A percentile compares a stretch with the other conserved stretches of the same genome.
phyloP scores from a whole-genome alignment of 2,888 invertebrate species.

The Ypsolopha sequella region DNA sequence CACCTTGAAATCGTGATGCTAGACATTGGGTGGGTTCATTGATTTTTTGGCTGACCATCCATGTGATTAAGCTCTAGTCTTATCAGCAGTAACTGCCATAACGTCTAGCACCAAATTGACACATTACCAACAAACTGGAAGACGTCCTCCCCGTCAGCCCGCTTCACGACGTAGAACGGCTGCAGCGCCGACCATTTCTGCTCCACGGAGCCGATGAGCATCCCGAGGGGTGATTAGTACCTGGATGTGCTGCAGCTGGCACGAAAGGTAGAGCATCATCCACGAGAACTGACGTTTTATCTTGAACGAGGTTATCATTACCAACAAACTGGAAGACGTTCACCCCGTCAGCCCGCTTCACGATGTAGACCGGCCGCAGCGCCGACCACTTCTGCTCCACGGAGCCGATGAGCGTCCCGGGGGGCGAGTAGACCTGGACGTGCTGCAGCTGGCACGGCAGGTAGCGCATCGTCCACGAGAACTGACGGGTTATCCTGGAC shows the following conservation, averaged over 20 bases:
- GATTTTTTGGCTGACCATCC: too few species aligned
- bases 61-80: too few species aligned
- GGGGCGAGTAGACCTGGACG: constrained; percentile 64
- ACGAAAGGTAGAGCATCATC: constrained; percentile 83
- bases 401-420: constrained; percentile 74
- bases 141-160: constrained; percentile 77
- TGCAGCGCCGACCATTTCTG: constrained; percentile 80
- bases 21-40: too few species aligned
- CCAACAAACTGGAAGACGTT: constrained; percentile 78
- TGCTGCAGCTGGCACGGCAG: constrained; percentile 85
- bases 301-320: neutral
- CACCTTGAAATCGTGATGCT: too few species aligned
- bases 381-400: constrained; percentile 82
- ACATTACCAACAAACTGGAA: constrained; percentile 77
- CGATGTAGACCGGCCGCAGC: constrained; percentile 76
- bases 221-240: constrained; percentile 71
- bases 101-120: neutral
- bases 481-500: constrained; percentile 67
- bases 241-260: constrained; percentile 76
- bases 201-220: constrained; percentile 75
- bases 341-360: constrained; percentile 79
- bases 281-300: constrained; percentile 78
- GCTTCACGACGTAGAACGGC: constrained; percentile 78
- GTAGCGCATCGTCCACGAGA: constrained; percentile 82
- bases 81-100: too few species aligned